Conservation (phyloP, 2,797 vertebrate species). For the Myotis daubentonii region DNA sequence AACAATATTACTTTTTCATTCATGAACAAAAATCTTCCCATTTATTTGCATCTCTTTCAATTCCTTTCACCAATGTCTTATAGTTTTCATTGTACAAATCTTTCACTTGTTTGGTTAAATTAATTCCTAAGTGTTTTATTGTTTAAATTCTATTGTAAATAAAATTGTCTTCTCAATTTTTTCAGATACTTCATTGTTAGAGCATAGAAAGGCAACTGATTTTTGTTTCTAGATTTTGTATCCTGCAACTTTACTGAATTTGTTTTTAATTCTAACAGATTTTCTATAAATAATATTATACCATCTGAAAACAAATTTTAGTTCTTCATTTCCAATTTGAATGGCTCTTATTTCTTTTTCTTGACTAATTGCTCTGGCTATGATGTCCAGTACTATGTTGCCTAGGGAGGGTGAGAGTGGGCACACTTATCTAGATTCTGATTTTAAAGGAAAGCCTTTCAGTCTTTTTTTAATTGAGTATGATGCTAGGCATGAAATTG, state of each 20-base stretch:
- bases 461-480: neutral
- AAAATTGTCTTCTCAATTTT: neutral
- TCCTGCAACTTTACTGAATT: neutral
- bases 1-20: neutral
- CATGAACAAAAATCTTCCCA: neutral
- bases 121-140: neutral
- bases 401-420: neutral
- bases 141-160: neutral
- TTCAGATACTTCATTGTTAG: neutral
- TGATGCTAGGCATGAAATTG: neutral
- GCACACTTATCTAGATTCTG: neutral
- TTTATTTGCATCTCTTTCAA: neutral
- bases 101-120: neutral
- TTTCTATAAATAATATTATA: neutral
- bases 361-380: neutral
- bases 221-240: neutral
- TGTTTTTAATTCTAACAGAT: neutral
- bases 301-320: neutral
- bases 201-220: neutral
- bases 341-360: neutral
- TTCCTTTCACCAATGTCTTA: neutral
- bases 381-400: neutral
- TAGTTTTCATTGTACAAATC: neutral
- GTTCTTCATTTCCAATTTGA: neutral
- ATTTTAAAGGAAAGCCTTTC: neutral